These are phyloP conservation scores for Patella ulyssiponensis DNA, from an alignment of 2,888 invertebrate species.

Conservation along the genomic window DNA sequence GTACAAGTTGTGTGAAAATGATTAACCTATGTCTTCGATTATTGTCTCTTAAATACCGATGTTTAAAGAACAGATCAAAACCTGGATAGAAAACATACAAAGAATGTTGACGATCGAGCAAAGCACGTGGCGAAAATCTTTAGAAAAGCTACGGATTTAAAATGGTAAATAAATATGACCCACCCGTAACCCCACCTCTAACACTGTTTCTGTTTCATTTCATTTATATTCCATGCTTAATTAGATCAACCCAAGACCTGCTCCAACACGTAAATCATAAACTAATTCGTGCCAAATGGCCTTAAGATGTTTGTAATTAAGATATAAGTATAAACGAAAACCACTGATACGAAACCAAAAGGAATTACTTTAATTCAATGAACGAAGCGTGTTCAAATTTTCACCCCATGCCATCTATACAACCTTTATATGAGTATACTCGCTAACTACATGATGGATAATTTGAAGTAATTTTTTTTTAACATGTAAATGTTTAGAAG, in stretches of 20 bases:
- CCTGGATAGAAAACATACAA: background rate
- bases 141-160: background rate
- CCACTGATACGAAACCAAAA: background rate
- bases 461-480: too few species aligned
- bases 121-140: background rate
- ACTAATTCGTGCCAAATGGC: constrained; percentile 7
- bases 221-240: constrained; percentile 1
- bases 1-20: too few species aligned
- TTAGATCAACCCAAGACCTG: background rate
- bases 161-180: constrained; percentile 7
- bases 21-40: background rate
- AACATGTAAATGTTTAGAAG: too few species aligned
- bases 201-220: constrained; percentile 8
- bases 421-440: too few species aligned
- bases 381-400: too few species aligned
- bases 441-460: too few species aligned
- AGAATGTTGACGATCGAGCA: background rate
- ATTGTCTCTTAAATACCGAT: background rate
- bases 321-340: constrained; percentile 5
- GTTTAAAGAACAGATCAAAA: background rate
- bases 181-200: background rate
- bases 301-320: constrained; percentile 6
- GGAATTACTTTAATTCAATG: background rate
- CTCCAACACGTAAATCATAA: background rate
- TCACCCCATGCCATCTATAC: too few species aligned